Evolutionary conservation across 2,113 vertebrate species (phyloP).

Genomic region (Trichechus manatus): DNA sequence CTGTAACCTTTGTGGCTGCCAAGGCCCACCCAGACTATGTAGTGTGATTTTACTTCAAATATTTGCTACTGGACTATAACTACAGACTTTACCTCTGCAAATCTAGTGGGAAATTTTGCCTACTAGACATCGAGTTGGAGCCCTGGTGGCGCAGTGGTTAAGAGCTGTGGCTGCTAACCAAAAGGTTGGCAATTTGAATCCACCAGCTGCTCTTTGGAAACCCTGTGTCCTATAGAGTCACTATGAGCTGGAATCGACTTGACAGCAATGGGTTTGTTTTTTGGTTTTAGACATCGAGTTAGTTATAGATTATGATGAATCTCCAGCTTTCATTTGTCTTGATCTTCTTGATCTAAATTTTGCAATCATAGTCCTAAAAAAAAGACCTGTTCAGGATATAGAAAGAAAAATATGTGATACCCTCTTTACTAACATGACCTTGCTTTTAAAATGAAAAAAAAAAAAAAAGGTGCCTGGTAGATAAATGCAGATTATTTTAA

Average conservation of each 20-base stretch:
- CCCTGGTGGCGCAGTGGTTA: too few relatives aligned
- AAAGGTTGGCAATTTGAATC: too few relatives aligned
- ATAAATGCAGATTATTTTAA: constrained; percentile 34
- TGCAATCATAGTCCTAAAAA: constrained; percentile 50
- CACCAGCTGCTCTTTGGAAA: too few relatives aligned
- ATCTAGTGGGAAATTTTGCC: neutral
- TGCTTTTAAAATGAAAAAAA: constrained; percentile 36
- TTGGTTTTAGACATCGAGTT: neutral
- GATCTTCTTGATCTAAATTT: constrained; percentile 37
- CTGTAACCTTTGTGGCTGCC: constrained; percentile 24
- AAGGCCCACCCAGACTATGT: neutral
- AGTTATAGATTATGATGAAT: neutral
- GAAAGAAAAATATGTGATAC: neutral
- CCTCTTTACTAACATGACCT: constrained; percentile 43
- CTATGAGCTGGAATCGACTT: too few relatives aligned
- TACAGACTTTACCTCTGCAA: neutral
- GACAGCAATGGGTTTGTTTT: too few relatives aligned
- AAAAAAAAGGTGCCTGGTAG: neutral
- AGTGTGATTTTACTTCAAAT: constrained; percentile 3
- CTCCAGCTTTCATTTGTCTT: constrained; percentile 37
- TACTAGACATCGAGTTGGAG: neutral
- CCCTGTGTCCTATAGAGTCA: too few relatives aligned
- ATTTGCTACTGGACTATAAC: neutral
- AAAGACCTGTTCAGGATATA: neutral
- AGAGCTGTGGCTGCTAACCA: too few relatives aligned